Conservation (phyloP, 37 sponge, comb jelly and placozoan species). For the Halichondria panicea region DNA sequence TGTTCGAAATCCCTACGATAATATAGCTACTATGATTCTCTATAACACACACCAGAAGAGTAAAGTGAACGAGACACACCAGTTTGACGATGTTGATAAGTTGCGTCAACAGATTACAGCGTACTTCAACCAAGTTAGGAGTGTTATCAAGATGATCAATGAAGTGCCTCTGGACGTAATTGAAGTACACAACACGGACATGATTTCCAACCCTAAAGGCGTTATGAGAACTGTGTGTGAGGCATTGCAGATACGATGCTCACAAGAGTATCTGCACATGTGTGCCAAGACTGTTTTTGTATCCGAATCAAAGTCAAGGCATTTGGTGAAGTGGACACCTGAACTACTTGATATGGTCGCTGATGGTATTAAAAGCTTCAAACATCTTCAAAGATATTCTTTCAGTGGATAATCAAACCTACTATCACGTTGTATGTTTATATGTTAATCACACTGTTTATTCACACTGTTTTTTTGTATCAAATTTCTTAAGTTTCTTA, state of each 20-base stretch:
- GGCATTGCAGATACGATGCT: slow-evolving; percentile 23
- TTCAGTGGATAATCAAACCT: slow-evolving; percentile 1
- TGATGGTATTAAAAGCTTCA: slow-evolving; percentile 28
- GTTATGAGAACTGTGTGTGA: slow-evolving; percentile 33
- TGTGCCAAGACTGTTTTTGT: slow-evolving; percentile 23
- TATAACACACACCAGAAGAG: slow-evolving; percentile 30
- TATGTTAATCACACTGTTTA: no score
- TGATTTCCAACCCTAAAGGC: slow-evolving; percentile 40
- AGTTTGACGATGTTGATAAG: slow-evolving; percentile 1
- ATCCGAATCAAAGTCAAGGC: slow-evolving; percentile 34
- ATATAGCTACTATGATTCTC: slow-evolving; percentile 67
- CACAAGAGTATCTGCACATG: slow-evolving; percentile 26
- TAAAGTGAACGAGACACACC: slow-evolving; percentile 2
- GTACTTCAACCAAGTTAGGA: slow-evolving; percentile 40
- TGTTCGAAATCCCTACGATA: slow-evolving; percentile 68
- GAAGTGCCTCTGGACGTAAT: slow-evolving; percentile 32
- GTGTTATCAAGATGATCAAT: slow-evolving; percentile 46
- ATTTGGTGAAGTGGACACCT: slow-evolving; percentile 51
- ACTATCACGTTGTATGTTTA: no score
- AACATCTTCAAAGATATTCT: slow-evolving; percentile 40
- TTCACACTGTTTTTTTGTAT: no score
- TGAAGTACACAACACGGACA: slow-evolving; percentile 26
- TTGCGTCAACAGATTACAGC: slow-evolving; percentile 13
- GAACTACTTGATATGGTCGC: slow-evolving; percentile 30
- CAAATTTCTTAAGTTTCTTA: no score